Evolutionary conservation across 2,888 invertebrate genomes (phyloP), one percentile per base, ranked within the genome.

Genomic region (Rhaphigaster nebulosa): DNA sequence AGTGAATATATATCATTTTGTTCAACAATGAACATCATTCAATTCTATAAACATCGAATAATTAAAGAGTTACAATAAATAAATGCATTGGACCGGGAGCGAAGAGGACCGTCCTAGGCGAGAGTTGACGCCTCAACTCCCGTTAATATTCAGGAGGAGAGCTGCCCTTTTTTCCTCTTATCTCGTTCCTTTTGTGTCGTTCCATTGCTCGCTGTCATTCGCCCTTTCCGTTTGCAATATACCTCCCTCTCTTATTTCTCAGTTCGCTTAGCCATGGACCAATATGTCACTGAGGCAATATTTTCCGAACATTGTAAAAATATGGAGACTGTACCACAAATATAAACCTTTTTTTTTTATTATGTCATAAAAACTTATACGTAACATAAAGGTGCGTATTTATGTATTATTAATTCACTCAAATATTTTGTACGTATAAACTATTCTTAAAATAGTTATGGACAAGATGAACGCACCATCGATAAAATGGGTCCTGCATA

Each of bases 101-200:
- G 8, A 12, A 45, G 80, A 45, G 80, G 45, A 23, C 26, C 15
- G 4, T 26, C 13, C 80, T 38, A 84, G 80, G 41, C 80, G 80
- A 84, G 80, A 84, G 80, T 45, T 84, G 80, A 84, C 80, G 80
- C 80, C 80, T 45, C 80, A 84, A 15, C 45, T 84, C 45, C 80
- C 80, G 80, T 84, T 84, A 84, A 84, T 84, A 84, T 84, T 84
- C 80, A 84, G 45, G 38, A 84, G 80, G 80, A 70, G 80, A 84
- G 41, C 8, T 45, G 45, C 80, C 80, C 80, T 84, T 84, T 84
- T 84, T 45, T 26, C 26, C 80, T 26, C 41, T 45, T 84, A 84
- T 84, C 80, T 84, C 26, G 41, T 84, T 84, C 80, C 45, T 84
- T 84, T 84, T 84, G 80, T 45, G 41, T n/a, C 41, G 26, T 84